A percentile compares a stretch with the other conserved stretches of the same genome.
phyloP scores from a whole-genome alignment of 2,888 invertebrate species.

The Epistrophella euchroma region DNA sequence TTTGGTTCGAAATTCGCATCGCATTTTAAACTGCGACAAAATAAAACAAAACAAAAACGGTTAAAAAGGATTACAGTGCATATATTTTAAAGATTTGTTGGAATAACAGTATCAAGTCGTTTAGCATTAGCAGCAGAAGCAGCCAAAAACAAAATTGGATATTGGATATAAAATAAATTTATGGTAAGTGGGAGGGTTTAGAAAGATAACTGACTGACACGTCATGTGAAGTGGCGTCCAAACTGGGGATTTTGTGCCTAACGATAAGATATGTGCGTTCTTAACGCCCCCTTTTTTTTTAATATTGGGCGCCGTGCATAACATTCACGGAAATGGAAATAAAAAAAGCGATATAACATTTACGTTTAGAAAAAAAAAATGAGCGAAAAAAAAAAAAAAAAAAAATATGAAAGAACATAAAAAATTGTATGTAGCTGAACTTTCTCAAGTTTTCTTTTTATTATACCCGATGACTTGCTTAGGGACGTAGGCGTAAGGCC shows the following conservation, averaged over 20 bases:
- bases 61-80: constrained; percentile 68
- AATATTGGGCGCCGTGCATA: constrained; percentile 28
- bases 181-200: constrained; percentile 69
- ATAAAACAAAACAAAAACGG: constrained; percentile 31
- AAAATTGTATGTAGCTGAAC: constrained; percentile 22
- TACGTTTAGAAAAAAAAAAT: constrained; percentile 25
- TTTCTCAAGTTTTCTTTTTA: constrained; percentile 25
- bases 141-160: constrained; percentile 61
- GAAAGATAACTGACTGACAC: constrained; percentile 50
- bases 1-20: constrained; percentile 20
- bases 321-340: constrained; percentile 20
- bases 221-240: constrained; percentile 37
- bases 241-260: constrained; percentile 28
- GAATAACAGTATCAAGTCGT: constrained; percentile 32
- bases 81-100: constrained; percentile 42
- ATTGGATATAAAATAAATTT: constrained; percentile 75
- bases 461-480: constrained; percentile 19
- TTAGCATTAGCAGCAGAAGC: constrained; percentile 23
- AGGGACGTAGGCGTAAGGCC: constrained; percentile 19
- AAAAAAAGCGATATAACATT: constrained; percentile 25
- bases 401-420: constrained; percentile 22
- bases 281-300: constrained; percentile 59
- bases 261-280: constrained; percentile 49
- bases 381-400: constrained; percentile 4
- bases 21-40: constrained; percentile 22